A percentile compares a stretch with the other conserved stretches of the same genome.
Conservation (phyloP, 2,113 vertebrate genomes). For the Corvus hawaiiensis region DNA sequence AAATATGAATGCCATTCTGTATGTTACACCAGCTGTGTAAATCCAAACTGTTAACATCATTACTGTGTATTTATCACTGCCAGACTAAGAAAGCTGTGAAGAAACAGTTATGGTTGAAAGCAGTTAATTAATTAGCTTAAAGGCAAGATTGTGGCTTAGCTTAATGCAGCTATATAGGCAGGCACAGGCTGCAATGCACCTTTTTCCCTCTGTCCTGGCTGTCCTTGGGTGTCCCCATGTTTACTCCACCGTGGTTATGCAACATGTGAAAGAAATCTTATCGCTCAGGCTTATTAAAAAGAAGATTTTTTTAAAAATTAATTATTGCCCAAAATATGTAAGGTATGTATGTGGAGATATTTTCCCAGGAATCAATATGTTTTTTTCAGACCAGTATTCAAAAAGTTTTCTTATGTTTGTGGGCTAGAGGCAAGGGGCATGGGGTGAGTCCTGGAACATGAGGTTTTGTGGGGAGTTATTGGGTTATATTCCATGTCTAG, state of each 20-base stretch:
- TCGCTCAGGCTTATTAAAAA: neutral
- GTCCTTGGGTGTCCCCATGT: neutral
- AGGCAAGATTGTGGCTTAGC: slow-evolving; percentile 14
- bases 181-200: neutral
- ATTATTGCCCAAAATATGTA: neutral
- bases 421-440: fast-evolving
- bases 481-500: neutral
- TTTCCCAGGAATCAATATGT: neutral
- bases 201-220: neutral
- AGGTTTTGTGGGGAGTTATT: neutral
- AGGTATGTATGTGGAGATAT: neutral
- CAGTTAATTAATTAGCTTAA: slow-evolving; percentile 51
- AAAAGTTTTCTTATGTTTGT: neutral
- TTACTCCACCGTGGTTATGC: neutral
- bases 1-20: slow-evolving; percentile 2
- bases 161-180: neutral
- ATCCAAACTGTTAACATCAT: slow-evolving; percentile 37
- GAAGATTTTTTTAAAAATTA: neutral
- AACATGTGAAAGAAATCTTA: neutral
- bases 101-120: slow-evolving; percentile 47
- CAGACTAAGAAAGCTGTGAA: slow-evolving; percentile 48
- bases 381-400: neutral
- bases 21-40: slow-evolving; percentile 22
- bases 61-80: slow-evolving; percentile 35
- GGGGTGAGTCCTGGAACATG: fast-evolving